Evolutionary conservation across 2,888 invertebrate species (phyloP), one percentile per base, ranked within the genome.

Genomic region (Sussaba pulchella): DNA sequence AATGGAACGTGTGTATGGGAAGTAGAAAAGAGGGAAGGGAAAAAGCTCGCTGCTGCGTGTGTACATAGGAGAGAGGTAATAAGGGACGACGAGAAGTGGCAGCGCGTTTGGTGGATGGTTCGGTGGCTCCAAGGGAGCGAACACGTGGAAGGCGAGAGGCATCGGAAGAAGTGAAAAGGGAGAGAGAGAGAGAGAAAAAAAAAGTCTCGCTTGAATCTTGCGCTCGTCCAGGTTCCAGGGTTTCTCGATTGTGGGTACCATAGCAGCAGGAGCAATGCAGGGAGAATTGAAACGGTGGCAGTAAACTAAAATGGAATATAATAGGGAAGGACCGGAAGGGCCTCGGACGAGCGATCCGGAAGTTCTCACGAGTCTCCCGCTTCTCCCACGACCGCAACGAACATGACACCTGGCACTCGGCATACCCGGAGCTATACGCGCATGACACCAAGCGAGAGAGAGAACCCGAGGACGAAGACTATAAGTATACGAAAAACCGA

Each of bases 331-430:
- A 88, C 91, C 91, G 91, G 90, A 92, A 91, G 89, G 88, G 87
- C 87, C 86, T 88, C 86, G 72, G 26, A 86, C 86, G 87, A 89
- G 87, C 87, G 87, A 91, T 92, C 91, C 92, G 92, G 92, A 92
- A 92, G 91, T 92, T 92, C 92, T 91, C 92, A 92, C 92, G 92
- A 88, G 90, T 91, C 92, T 92, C 91, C 88, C 88, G 89, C 90
- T 91, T 91, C 91, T 91, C 89, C 88, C 89, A 89, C 89, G 88
- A 89, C 90, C 91, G 87, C 89, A 90, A 87, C 88, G 88, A 91
- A 92, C 90, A 88, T 91, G 91, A 92, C 92, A 92, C 92, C 92
- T 92, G 92, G 90, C 91, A 87, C 88, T 89, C 89, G 87, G 72
- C 63, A 74, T 75, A 71, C 59, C 43, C 69, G 47, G 69, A 69